Evolutionary conservation across 1,140 invertebrate genomes (phyloP).

Genomic region (Ladona fulva): DNA sequence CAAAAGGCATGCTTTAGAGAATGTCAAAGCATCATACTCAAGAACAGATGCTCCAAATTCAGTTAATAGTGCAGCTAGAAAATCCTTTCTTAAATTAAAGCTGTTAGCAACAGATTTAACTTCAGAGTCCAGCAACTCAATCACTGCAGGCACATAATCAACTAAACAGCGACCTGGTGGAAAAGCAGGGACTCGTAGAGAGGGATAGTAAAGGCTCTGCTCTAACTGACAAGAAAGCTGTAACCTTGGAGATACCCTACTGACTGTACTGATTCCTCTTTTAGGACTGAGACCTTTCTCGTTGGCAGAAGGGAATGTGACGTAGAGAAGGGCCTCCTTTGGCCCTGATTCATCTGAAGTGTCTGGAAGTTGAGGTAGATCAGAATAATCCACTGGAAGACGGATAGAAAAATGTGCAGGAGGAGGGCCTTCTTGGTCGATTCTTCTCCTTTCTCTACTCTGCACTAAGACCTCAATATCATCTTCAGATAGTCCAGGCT

Average conservation of each 20-base stretch:
- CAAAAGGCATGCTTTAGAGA: conserved; percentile 29
- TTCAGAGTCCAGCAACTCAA: conserved; percentile 39
- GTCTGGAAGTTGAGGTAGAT: conserved; percentile 24
- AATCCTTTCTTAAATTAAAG: conserved; percentile 30
- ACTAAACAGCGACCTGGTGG: conserved; percentile 34
- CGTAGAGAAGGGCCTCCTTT: conserved; percentile 29
- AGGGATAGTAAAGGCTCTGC: conserved; percentile 25
- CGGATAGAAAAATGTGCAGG: conserved; percentile 32
- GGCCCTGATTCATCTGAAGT: conserved; percentile 27
- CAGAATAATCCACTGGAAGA: conserved; percentile 31
- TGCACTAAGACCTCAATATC: conserved; percentile 33
- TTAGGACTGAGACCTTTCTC: conserved; percentile 21
- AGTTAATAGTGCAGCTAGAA: conserved; percentile 27
- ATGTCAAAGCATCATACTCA: conserved; percentile 32
- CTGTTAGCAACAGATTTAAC: conserved; percentile 34
- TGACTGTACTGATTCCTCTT: not conserved
- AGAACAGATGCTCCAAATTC: conserved; percentile 27
- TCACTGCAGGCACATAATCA: conserved; percentile 46
- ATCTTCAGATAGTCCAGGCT: conserved; percentile 26
- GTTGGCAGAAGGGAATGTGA: conserved; percentile 30
- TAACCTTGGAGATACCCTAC: conserved; percentile 28
- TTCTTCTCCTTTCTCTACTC: not conserved
- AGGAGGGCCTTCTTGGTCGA: not conserved
- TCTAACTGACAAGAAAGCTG: conserved; percentile 33
- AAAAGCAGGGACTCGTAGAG: conserved; percentile 30